Evolutionary conservation across 2,888 invertebrate species (phyloP).

Genomic region (Apotomis capreana): DNA sequence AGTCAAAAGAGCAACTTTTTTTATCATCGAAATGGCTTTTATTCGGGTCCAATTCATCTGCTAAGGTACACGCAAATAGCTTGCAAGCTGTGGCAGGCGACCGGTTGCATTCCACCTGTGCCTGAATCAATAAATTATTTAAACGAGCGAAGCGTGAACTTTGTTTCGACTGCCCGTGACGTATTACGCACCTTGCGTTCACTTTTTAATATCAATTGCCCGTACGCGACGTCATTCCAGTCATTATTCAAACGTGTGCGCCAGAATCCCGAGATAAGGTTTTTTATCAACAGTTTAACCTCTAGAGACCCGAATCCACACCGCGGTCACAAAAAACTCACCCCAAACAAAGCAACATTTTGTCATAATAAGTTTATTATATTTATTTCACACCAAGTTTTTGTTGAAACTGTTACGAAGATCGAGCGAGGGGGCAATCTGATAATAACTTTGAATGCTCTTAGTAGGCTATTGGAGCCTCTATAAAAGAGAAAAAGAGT

Average conservation of each 20-base stretch:
- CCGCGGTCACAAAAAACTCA: conserved; percentile 21
- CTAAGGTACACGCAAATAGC: conserved; percentile 51
- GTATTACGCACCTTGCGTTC: conserved; percentile 14
- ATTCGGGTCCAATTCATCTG: conserved; percentile 48
- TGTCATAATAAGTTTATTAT: conserved; percentile 34
- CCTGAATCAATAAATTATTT: conserved; percentile 50
- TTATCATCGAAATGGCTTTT: conserved; percentile 44
- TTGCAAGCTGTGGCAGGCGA: conserved; percentile 47
- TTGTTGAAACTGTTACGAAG: conserved; percentile 23
- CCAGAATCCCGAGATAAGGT: conserved; percentile 6
- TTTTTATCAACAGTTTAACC: conserved; percentile 22
- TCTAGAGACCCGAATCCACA: conserved; percentile 21
- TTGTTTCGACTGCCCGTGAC: conserved; percentile 15
- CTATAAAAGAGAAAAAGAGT: conserved; percentile 25
- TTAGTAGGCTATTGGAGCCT: conserved; percentile 28
- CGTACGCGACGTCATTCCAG: neutral
- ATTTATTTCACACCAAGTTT: conserved; percentile 36
- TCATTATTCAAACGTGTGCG: neutral
- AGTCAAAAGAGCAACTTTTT: conserved; percentile 27
- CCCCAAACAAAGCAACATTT: conserved; percentile 29
- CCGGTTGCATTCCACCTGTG: conserved; percentile 61
- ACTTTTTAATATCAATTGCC: conserved; percentile 9
- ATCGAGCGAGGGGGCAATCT: conserved; percentile 26
- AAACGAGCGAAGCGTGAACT: conserved; percentile 22
- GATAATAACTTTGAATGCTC: conserved; percentile 38